Evolutionary conservation across 2,797 vertebrate genomes (phyloP).

Genomic region (Chromis chromis): DNA sequence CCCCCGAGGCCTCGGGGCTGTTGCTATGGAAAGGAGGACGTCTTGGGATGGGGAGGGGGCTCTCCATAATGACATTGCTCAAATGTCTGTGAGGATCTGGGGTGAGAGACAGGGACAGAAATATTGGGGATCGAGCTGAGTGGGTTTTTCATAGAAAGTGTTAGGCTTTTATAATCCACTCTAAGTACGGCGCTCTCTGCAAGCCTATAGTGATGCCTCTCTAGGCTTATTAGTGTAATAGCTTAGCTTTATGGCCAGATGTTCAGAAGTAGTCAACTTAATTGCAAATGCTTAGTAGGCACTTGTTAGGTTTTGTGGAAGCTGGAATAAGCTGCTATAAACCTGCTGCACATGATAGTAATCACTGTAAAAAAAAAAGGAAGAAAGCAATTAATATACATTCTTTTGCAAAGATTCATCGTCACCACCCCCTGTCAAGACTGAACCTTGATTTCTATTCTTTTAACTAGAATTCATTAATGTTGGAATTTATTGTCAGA

Average conservation of each 20-base stretch:
- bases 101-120: slow-evolving; percentile 44
- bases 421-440: not conserved
- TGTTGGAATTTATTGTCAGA: no score
- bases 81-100: slow-evolving; percentile 41
- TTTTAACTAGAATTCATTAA: not conserved
- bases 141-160: slow-evolving; percentile 56
- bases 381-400: not conserved
- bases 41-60: slow-evolving; percentile 55
- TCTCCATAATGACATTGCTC: slow-evolving; percentile 57
- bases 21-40: slow-evolving; percentile 79
- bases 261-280: slow-evolving; percentile 62
- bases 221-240: slow-evolving; percentile 38
- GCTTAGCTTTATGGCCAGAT: slow-evolving; percentile 68
- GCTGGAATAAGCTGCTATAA: slow-evolving; percentile 30
- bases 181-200: slow-evolving; percentile 24
- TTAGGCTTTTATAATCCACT: slow-evolving; percentile 51
- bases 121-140: slow-evolving; percentile 36
- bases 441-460: not conserved
- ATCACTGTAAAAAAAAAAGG: slow-evolving; percentile 18
- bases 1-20: slow-evolving; percentile 72
- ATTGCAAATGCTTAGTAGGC: slow-evolving; percentile 58
- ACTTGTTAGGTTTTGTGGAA: slow-evolving; percentile 48
- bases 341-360: slow-evolving; percentile 12
- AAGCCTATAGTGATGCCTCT: slow-evolving; percentile 21
- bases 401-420: not conserved